A percentile compares a stretch with the other conserved stretches of the same genome.
These are phyloP conservation scores for Cariama cristata DNA, from an alignment of 2,113 vertebrate species.

Conservation along the genomic window DNA sequence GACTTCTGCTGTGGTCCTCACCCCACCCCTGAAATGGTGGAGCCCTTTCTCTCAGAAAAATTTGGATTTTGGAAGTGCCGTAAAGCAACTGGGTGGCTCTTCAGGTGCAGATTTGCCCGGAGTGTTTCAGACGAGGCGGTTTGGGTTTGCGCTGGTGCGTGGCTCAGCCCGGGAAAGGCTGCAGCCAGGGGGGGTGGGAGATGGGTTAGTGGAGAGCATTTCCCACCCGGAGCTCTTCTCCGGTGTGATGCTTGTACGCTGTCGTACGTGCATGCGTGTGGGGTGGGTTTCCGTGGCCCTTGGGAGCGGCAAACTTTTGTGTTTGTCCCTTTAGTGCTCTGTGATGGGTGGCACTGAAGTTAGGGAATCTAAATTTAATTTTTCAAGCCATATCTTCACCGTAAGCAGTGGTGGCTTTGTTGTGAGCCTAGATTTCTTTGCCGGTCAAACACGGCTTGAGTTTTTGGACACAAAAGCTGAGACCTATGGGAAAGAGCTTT, in stretches of 20 bases:
- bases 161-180: not conserved
- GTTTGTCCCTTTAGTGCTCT: not conserved
- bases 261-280: rapidly evolving
- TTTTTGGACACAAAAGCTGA: not conserved
- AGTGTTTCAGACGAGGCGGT: rapidly evolving
- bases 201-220: rapidly evolving
- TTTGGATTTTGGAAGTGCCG: not conserved
- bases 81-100: not conserved
- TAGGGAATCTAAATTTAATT: not conserved
- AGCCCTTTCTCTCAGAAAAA: not conserved
- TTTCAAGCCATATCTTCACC: rapidly evolving
- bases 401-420: not conserved
- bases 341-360: not conserved
- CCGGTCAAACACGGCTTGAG: not conserved
- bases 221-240: not conserved
- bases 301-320: rapidly evolving
- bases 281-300: rapidly evolving
- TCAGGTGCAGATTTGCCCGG: rapidly evolving
- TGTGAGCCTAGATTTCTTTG: not conserved
- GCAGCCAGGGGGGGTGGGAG: not conserved
- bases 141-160: not conserved
- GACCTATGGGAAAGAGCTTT: not conserved
- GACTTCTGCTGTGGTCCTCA: not conserved
- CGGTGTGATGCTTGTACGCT: rapidly evolving
- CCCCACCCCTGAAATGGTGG: not conserved